A percentile compares a stretch with the other conserved stretches of the same genome.
phyloP scores from a whole-genome alignment of 2,113 vertebrate genomes.

The Pteruthius melanotis region DNA sequence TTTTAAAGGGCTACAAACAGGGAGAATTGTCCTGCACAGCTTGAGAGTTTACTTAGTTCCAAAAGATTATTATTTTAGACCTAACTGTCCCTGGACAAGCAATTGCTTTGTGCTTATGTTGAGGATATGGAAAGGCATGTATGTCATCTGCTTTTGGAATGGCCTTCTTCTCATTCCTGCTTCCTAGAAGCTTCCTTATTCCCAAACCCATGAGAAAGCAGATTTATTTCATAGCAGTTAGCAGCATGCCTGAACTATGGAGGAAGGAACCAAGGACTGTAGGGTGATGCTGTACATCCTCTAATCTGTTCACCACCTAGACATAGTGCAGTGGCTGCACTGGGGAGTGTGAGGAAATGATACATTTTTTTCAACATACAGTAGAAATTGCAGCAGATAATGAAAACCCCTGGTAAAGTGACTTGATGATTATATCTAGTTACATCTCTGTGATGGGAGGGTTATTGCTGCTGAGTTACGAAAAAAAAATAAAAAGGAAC shows the following conservation, averaged over 20 bases:
- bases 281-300: background rate
- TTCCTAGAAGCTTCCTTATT: background rate
- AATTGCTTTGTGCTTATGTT: background rate
- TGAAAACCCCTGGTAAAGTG: background rate
- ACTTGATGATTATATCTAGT: background rate
- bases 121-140: background rate
- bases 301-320: background rate
- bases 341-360: background rate
- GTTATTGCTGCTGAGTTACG: background rate
- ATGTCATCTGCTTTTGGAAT: background rate
- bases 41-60: background rate
- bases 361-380: background rate
- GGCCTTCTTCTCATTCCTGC: background rate
- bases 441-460: background rate
- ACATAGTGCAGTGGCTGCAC: background rate
- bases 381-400: background rate
- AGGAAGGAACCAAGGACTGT: background rate
- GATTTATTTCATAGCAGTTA: background rate
- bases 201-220: background rate
- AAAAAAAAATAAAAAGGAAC: background rate
- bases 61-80: background rate
- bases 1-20: background rate
- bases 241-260: background rate
- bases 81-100: background rate
- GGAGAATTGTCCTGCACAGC: background rate